These are phyloP conservation scores for Melanotus villosus DNA, from an alignment of 2,888 invertebrate species.

Conservation along the genomic window DNA sequence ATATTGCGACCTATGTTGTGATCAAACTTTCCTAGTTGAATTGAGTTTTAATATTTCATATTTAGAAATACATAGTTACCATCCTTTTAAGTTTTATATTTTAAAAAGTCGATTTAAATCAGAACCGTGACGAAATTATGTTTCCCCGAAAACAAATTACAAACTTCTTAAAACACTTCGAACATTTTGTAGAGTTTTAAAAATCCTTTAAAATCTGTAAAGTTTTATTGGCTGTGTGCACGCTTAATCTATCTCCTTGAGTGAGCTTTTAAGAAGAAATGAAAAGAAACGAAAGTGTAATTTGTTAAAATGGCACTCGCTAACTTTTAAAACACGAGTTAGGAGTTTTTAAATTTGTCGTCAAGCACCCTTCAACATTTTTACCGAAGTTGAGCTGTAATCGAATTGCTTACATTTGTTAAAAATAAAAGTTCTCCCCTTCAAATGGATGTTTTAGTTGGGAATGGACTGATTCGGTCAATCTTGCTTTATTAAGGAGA, in stretches of 20 bases:
- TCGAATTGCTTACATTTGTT: conserved; percentile 60
- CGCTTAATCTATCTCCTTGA: conserved; percentile 61
- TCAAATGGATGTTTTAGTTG: conserved; percentile 44
- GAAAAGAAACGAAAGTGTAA: conserved; percentile 67
- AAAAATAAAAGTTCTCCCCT: conserved; percentile 54
- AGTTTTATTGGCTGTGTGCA: conserved; percentile 58
- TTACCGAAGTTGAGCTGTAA: conserved; percentile 60
- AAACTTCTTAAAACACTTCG: conserved; percentile 32
- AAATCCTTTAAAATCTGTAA: conserved; percentile 62
- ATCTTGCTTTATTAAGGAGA: conserved; percentile 44
- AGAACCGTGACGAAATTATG: conserved; percentile 6
- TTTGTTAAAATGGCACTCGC: conserved; percentile 68
- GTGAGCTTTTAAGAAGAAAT: conserved; percentile 64
- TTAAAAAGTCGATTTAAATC: conserved; percentile 1
- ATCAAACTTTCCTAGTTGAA: no score
- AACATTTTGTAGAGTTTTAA: conserved; percentile 38
- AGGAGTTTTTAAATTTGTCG: conserved; percentile 67
- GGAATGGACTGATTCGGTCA: conserved; percentile 36
- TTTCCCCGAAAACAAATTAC: conserved; percentile 29
- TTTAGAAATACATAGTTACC: no score
- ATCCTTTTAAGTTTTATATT: no score
- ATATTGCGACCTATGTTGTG: no score
- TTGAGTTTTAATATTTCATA: no score
- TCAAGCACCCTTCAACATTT: conserved; percentile 57
- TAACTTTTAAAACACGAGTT: conserved; percentile 69